Evolutionary conservation across 2,888 invertebrate species (phyloP), one percentile per base, ranked within the genome.

Genomic region (Sinhomidia bicolor): DNA sequence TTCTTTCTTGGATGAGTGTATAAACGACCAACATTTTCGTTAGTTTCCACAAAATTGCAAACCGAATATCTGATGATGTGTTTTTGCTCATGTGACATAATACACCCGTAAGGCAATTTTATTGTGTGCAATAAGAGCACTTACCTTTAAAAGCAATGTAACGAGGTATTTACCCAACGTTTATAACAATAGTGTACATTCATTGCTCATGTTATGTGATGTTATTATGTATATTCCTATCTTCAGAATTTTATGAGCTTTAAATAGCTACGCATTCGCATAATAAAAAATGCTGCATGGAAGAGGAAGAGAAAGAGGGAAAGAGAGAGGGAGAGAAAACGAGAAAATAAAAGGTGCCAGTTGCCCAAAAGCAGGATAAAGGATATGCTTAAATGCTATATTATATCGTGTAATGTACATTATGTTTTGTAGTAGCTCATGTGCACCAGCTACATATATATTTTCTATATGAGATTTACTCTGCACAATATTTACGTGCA

Each of bases 181-280:
- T n/a, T n/a, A n/a, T n/a, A n/a, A n/a, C n/a, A n/a, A n/a, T n/a
- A n/a, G n/a, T n/a, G n/a, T n/a, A n/a, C n/a, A n/a, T n/a, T n/a
- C n/a, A n/a, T n/a, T n/a, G n/a, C n/a, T n/a, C n/a, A n/a, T n/a
- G n/a, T n/a, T n/a, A n/a, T n/a, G n/a, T n/a, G n/a, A n/a, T n/a
- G n/a, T n/a, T n/a, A n/a, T n/a, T n/a, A n/a, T n/a, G n/a, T n/a
- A n/a, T n/a, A n/a, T n/a, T n/a, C n/a, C n/a, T n/a, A n/a, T n/a
- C n/a, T n/a, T n/a, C n/a, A n/a, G n/a, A 65, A 32, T 44, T 71
- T 71, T 71, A 71, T 23, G 71, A 71, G 44, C 44, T 17, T 71
- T 44, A 20, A 71, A 71, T 71, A 44, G 41, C 44, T 41, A 17
- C 20, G 20, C 17, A 71, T 20, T 71, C 71, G 41, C 41, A 20